Conservation (phyloP, 1,140 invertebrate species). For the Caenorhabditis tropicalis region DNA sequence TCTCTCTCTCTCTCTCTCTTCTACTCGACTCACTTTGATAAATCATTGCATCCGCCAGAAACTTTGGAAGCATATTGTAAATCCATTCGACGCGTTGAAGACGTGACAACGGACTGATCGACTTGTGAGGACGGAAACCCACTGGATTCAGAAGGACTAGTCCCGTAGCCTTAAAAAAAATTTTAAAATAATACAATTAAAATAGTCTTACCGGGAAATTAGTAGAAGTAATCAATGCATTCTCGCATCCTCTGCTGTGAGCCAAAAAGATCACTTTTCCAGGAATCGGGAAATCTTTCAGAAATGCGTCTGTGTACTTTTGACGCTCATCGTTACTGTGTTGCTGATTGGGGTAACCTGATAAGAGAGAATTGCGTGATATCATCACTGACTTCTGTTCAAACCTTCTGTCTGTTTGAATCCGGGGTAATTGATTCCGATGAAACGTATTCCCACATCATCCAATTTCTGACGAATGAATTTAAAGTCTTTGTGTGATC, state of each 20-base stretch:
- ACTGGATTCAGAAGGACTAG: not conserved
- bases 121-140: not conserved
- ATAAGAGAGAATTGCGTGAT: too few relatives aligned
- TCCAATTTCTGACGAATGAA: conserved; percentile 52
- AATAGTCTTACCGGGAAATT: not conserved
- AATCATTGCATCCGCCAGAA: not conserved
- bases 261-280: conserved; percentile 54
- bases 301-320: conserved; percentile 50
- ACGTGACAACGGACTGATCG: not conserved
- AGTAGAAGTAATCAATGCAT: conserved; percentile 37
- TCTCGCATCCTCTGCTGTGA: conserved; percentile 58
- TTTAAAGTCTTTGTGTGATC: conserved; percentile 58
- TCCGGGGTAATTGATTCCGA: conserved; percentile 58
- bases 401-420: conserved; percentile 56
- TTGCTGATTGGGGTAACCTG: conserved; percentile 48
- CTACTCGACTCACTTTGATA: not conserved
- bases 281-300: not conserved
- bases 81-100: not conserved
- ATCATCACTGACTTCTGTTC: not conserved
- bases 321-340: conserved; percentile 53
- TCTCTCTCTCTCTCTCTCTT: too few relatives aligned
- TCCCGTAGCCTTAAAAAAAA: not conserved
- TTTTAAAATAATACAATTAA: not conserved
- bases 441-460: conserved; percentile 44
- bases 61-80: not conserved